Percentiles rank a stretch among this genome's conserved stretches.
Conservation (phyloP, 1,140 invertebrate species). For the Zaprionus inermis region DNA sequence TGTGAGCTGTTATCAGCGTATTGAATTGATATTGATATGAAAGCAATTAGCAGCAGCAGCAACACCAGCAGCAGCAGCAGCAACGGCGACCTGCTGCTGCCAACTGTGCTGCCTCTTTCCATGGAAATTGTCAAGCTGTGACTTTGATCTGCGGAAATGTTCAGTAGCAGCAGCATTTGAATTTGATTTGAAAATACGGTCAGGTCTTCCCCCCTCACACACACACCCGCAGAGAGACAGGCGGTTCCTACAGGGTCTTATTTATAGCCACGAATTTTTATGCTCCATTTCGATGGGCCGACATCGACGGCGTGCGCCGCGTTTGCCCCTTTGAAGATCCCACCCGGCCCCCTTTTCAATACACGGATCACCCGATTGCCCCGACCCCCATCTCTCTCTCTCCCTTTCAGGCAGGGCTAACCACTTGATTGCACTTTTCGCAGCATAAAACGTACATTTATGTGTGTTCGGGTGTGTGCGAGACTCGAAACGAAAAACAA, state of each 20-base stretch:
- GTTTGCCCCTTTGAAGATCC: constrained; percentile 74
- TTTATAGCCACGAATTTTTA: constrained; percentile 81
- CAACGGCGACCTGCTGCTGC: constrained; percentile 21
- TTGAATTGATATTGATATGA: constrained; percentile 66
- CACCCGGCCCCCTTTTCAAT: constrained; percentile 10
- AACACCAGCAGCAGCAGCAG: constrained; percentile 49
- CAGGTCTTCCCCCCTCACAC: constrained; percentile 20
- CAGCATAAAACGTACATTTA: constrained; percentile 82
- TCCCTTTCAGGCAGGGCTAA: constrained; percentile 51
- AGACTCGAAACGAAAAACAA: constrained; percentile 16
- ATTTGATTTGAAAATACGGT: constrained; percentile 77
- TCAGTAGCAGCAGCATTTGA: constrained; percentile 70
- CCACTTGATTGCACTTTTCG: constrained; percentile 81
- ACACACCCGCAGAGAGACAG: constrained; percentile 25
- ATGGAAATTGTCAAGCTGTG: constrained; percentile 80
- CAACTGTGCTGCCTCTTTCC: constrained; percentile 48
- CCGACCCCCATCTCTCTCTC: constrained; percentile 6
- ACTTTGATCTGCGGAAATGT: constrained; percentile 82
- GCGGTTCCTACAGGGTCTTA: constrained; percentile 70
- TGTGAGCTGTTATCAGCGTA: constrained; percentile 65
- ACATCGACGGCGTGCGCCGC: constrained; percentile 43
- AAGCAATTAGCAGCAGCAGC: constrained; percentile 75
- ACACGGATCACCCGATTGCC: neutral
- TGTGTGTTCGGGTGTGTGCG: constrained; percentile 34
- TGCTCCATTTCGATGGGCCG: constrained; percentile 79